phyloP scores from a whole-genome alignment of 2,113 vertebrate species.

The Brachyhypopomus occidentalis region DNA sequence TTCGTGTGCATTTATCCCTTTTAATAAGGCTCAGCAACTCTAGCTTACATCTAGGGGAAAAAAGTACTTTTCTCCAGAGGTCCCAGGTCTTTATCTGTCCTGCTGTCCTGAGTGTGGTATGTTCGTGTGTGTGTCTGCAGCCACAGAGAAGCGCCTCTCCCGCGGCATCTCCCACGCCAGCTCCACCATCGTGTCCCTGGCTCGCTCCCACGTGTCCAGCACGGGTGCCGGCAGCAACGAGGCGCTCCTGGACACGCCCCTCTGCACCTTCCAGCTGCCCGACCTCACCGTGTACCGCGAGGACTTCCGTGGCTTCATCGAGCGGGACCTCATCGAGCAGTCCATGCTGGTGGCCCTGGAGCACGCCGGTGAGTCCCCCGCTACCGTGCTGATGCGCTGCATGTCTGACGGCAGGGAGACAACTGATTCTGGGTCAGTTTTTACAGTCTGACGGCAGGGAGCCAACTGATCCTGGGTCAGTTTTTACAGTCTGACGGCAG shows the following conservation, averaged over 20 bases:
- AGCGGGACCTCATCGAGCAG: constrained; percentile 95
- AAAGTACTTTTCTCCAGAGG: too few relatives aligned
- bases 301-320: constrained; percentile 95
- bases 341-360: constrained; percentile 96
- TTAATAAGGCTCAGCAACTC: too few relatives aligned
- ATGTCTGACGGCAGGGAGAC: too few relatives aligned
- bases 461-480: too few relatives aligned
- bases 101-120: background rate
- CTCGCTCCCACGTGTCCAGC: constrained; percentile 90
- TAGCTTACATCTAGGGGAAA: too few relatives aligned
- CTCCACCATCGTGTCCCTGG: constrained; percentile 92
- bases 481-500: too few relatives aligned
- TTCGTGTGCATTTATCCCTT: background rate
- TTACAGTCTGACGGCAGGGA: too few relatives aligned
- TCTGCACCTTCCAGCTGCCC: constrained; percentile 97
- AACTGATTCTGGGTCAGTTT: too few relatives aligned
- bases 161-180: constrained; percentile 94
- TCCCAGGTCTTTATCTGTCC: too few relatives aligned
- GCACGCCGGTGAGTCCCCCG: constrained; percentile 84
- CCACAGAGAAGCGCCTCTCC: constrained; percentile 88
- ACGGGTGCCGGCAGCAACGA: constrained; percentile 79
- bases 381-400: background rate
- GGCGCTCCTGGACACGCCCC: constrained; percentile 88
- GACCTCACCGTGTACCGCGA: constrained; percentile 91
- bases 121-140: constrained; percentile 15